Conservation (phyloP, 2,888 invertebrate species). For the Drosophila rubida region DNA sequence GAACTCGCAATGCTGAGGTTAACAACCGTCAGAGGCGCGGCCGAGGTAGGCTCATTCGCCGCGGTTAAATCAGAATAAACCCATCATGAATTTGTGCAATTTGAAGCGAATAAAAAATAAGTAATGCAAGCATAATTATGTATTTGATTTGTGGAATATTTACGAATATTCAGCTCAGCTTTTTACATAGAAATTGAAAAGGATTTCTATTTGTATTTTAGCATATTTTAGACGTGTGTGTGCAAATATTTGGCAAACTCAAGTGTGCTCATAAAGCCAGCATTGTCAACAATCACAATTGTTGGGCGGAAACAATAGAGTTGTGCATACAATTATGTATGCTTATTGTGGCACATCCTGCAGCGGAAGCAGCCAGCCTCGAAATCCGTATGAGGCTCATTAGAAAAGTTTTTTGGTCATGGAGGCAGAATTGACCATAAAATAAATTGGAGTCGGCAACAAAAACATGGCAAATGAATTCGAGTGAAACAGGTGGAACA, state of each 20-base stretch:
- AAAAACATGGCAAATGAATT: conserved; percentile 26
- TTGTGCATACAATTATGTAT: conserved; percentile 57
- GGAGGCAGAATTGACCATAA: conserved; percentile 54
- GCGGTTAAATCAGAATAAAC: not conserved
- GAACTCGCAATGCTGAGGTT: not conserved
- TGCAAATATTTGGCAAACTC: not conserved
- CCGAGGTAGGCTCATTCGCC: not conserved
- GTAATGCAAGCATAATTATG: not conserved
- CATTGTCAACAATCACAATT: conserved; percentile 22
- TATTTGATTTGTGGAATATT: too few species aligned
- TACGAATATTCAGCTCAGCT: too few species aligned
- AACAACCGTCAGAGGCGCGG: too few species aligned
- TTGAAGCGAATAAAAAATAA: not conserved
- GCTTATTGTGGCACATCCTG: conserved; percentile 56
- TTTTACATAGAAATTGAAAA: too few species aligned
- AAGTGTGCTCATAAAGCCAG: conserved; percentile 8
- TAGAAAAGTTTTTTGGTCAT: conserved; percentile 63
- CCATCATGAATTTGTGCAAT: not conserved
- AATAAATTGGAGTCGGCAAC: conserved; percentile 68
- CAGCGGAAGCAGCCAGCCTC: conserved; percentile 47
- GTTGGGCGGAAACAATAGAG: conserved; percentile 42
- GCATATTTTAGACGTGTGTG: not conserved
- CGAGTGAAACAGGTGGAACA: conserved; percentile 38
- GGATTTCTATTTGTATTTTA: too few species aligned
- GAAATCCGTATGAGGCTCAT: conserved; percentile 66